Evolutionary conservation across 2,888 invertebrate genomes (phyloP).

Genomic region (Folsomia candida): DNA sequence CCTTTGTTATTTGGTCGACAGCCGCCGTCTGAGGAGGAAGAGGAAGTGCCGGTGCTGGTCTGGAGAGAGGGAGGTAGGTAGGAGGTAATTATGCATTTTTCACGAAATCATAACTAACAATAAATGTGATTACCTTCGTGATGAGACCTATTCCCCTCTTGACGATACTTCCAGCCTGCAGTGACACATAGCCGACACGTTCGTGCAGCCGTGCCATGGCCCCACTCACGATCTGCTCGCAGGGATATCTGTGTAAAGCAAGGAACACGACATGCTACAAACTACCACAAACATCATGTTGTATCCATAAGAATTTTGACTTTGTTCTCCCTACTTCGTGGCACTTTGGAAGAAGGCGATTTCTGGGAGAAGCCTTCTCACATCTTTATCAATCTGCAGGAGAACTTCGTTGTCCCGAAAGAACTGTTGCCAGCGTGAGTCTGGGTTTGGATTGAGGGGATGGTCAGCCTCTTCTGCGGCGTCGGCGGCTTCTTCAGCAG

Average conservation of each 20-base stretch:
- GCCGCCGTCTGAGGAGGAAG: not conserved
- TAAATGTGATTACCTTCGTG: too few relatives aligned
- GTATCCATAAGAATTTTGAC: not conserved
- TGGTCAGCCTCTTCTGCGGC: slow-evolving; percentile 65
- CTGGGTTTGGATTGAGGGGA: slow-evolving; percentile 91
- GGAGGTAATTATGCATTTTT: too few relatives aligned
- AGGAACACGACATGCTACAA: too few relatives aligned
- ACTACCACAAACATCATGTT: too few relatives aligned
- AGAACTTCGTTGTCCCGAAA: slow-evolving; percentile 97
- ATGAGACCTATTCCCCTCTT: slow-evolving; percentile 74
- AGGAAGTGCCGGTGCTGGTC: not conserved
- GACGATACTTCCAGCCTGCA: slow-evolving; percentile 84
- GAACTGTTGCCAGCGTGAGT: slow-evolving; percentile 91
- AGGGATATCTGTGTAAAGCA: slow-evolving; percentile 61
- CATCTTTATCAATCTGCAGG: slow-evolving; percentile 96
- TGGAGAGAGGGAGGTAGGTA: not conserved
- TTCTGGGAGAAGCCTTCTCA: slow-evolving; percentile 88
- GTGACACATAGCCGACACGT: slow-evolving; percentile 79
- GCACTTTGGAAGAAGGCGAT: slow-evolving; percentile 96
- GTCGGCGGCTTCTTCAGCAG: slow-evolving; percentile 69
- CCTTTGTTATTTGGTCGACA: too few relatives aligned
- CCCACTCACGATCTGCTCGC: slow-evolving; percentile 73
- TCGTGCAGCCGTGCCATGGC: slow-evolving; percentile 81
- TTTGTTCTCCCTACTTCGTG: slow-evolving; percentile 57
- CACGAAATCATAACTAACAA: too few relatives aligned